These are phyloP conservation scores for Mus spretus DNA, from an alignment of 2,797 vertebrate species.

Conservation along the genomic window DNA sequence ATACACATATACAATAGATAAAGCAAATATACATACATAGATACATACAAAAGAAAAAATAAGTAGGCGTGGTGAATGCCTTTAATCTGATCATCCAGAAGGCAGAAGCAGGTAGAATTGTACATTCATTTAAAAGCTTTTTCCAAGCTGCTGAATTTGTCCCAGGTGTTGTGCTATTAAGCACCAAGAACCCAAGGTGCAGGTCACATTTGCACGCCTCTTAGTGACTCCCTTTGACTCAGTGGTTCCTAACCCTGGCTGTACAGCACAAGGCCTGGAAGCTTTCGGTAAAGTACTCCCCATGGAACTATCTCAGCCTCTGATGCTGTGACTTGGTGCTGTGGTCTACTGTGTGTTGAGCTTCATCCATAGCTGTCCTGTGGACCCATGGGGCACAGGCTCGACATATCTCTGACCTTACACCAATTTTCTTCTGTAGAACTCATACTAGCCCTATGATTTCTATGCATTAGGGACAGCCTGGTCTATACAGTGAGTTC, in stretches of 20 bases:
- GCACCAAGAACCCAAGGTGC: neutral
- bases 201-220: neutral
- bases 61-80: too few species aligned
- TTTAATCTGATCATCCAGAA: neutral
- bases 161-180: neutral
- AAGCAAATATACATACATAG: too few species aligned
- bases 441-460: neutral
- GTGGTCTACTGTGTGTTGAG: neutral
- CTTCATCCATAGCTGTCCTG: too few species aligned
- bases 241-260: neutral
- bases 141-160: neutral
- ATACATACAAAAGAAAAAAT: neutral
- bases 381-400: neutral
- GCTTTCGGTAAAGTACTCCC: neutral
- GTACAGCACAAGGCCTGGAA: neutral
- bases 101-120: neutral
- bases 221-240: neutral
- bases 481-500: neutral
- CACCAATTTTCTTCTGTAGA: slow-evolving; percentile 31
- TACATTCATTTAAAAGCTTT: slow-evolving; percentile 31
- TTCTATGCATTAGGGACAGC: neutral
- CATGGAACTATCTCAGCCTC: neutral
- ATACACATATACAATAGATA: neutral
- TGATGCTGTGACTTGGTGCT: neutral
- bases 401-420: neutral